Base-by-base conservation (phyloP, 2,113 vertebrate genomes). In the Scomber colias region DNA sequence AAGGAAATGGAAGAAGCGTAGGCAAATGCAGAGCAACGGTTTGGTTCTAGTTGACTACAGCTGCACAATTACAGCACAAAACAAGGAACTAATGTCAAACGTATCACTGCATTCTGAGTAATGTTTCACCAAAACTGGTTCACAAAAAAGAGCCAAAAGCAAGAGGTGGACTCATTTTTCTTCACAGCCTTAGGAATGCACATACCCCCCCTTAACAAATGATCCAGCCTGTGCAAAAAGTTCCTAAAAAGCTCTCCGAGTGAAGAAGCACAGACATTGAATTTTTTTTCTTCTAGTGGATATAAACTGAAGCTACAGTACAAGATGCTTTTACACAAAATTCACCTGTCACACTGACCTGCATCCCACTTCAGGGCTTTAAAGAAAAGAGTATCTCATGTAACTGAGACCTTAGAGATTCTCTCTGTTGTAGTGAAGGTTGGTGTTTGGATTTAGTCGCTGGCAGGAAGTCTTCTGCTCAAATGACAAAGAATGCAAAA, bases 361-460 rank as follows among this genome's bases (percentile, higher is more conserved):
- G 3, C n/a, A 17, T 71, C 40, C 44, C 16, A 40, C 63, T 57
- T 2, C 57, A 24, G 55, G 45, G 11, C 66, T 60, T 21, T 54
- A 40, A 21, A 63, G 27, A 62, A 65, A 49, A 30, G 14, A 30
- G 31, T 11, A 11, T 44, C 46, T 9, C 10, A 3, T 55, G 68
- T 50, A 71, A 59, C 17, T 24, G 68, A 87, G 27, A 87, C 68
- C 31, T 60, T 0, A 45, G 71, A 67, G 45, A 72, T 30, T 35
- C 35, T 49, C 80, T 69, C 14, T 16, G 9, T 48, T 70, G 50
- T 62, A 10, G 75, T 50, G 75, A 79, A 77, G 65, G 68, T 76
- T 8, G 21, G 54, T 88, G 72, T 83, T 27, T 19, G 5, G 55
- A 78, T 82, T 81, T 21, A 66, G 64, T 56, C 55, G 8, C 13